Conservation (phyloP, 1,140 invertebrate species). For the Hestina assimilis region DNA sequence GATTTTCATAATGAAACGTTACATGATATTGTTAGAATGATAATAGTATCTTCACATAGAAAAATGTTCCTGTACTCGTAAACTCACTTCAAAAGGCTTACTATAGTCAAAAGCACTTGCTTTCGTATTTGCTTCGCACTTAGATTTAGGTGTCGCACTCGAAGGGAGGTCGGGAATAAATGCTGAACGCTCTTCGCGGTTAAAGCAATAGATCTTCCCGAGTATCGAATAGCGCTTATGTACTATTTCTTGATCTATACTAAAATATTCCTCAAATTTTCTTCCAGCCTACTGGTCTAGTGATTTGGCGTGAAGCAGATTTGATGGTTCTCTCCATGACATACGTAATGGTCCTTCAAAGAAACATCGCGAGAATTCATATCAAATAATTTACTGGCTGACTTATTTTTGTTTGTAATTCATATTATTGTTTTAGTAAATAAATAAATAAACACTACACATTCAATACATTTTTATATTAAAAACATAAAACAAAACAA, state of each 20-base stretch:
- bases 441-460: too few species aligned
- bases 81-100: not conserved
- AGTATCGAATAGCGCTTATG: constrained; percentile 49
- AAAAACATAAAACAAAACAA: too few species aligned
- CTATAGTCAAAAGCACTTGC: not conserved
- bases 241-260: constrained; percentile 66
- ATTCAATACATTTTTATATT: too few species aligned
- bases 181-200: not conserved
- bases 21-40: too few species aligned
- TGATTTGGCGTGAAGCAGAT: constrained; percentile 64
- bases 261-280: constrained; percentile 74
- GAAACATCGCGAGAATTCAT: constrained; percentile 69
- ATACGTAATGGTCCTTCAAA: constrained; percentile 73
- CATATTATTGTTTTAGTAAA: too few species aligned
- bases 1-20: too few species aligned
- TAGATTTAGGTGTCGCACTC: too few species aligned
- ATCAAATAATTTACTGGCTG: too few species aligned
- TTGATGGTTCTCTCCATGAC: constrained; percentile 72
- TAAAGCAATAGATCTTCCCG: constrained; percentile 16
- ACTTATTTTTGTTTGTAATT: too few species aligned
- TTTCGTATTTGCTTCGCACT: constrained; percentile 3
- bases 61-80: not conserved
- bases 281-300: constrained; percentile 54
- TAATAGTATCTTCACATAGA: not conserved
- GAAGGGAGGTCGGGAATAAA: not conserved